Base-by-base conservation (phyloP, 1,140 invertebrate species). In the Drosophila malerkotliana region DNA sequence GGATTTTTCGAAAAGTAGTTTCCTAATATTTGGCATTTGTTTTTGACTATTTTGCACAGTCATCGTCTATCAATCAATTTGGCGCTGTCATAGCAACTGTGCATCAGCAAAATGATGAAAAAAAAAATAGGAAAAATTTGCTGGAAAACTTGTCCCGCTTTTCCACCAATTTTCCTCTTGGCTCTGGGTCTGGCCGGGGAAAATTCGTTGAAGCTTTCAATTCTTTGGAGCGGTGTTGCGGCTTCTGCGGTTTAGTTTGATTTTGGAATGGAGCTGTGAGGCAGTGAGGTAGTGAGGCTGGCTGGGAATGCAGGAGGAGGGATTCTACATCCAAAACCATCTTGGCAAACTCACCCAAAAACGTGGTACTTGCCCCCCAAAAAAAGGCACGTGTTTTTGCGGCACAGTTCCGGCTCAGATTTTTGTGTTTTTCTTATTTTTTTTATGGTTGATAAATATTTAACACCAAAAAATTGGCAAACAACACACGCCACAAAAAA, bases 41-140 rank as follows among this genome's bases (percentile, higher is more conserved):
- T 24, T 53, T 53, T 12, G 14, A 61, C 7, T 37, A 18, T 39
- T 52, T 30, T 54, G 41, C 52, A 53, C 39, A 30, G 44, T 71
- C 67, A 69, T 57, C 67, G 53, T 67, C 67, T 57, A 69, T 71
- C 67, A 71, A 71, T 71, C 67, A 69, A 69, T 71, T 69, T 69
- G 32, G 26, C 32, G 67, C 67, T 71, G 67, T 71, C 67, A 48
- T 69, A 71, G 45, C 64, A 71, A 71, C 67, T 71, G 52, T 69
- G 64, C 67, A 69, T 69, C 63, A 69, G 63, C 67, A 57, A n/a
- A 56, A 69, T 68, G 10, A 37, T 12, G 12, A 12, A 37, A 12
- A 37, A 37, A 37, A 37, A 37, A 37, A 37, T n/a, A 37, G 18
- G 18, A 37, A 12, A 37, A 12, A 12, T 3, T 10, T 21, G 21